phyloP scores from a whole-genome alignment of 2,113 vertebrate genomes.

The Cyprinodon brontotheroides region DNA sequence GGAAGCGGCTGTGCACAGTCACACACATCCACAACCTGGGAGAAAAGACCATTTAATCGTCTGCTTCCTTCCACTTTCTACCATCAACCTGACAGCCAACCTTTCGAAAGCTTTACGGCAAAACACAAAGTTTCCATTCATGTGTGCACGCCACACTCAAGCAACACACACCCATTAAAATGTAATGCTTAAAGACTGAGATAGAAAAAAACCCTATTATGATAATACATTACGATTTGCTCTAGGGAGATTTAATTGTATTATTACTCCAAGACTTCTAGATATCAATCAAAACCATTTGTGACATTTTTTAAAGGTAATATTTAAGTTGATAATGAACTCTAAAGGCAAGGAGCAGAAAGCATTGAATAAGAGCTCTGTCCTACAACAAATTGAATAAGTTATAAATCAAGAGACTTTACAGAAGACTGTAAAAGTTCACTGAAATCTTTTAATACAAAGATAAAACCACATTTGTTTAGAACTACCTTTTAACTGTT shows the following conservation, averaged over 20 bases:
- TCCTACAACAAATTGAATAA: background rate
- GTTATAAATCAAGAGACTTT: background rate
- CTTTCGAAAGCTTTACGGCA: background rate
- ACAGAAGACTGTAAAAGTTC: too few species aligned
- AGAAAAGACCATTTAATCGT: conserved; percentile 21
- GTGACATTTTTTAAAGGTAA: conserved; percentile 70
- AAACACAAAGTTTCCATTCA: background rate
- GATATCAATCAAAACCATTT: conserved; percentile 43
- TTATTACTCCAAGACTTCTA: conserved; percentile 13
- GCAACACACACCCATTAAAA: background rate
- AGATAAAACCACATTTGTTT: too few species aligned
- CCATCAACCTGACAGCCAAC: conserved; percentile 6
- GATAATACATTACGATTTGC: conserved; percentile 15
- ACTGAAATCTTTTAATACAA: too few species aligned
- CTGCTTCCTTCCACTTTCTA: conserved; percentile 24
- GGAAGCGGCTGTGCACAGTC: conserved; percentile 1
- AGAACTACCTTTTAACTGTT: too few species aligned
- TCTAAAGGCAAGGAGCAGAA: conserved; percentile 28
- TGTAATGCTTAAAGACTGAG: background rate
- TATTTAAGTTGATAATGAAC: conserved; percentile 51
- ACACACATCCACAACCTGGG: conserved; percentile 7
- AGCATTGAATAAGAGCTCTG: background rate
- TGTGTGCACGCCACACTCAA: background rate
- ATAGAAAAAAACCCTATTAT: conserved; percentile 1
- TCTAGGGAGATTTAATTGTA: conserved; percentile 5